A percentile compares a stretch with the other conserved stretches of the same genome.
Evolutionary conservation across 1,140 invertebrate species (phyloP).

Genomic region (Stenopsyche tienmushanensis): DNA sequence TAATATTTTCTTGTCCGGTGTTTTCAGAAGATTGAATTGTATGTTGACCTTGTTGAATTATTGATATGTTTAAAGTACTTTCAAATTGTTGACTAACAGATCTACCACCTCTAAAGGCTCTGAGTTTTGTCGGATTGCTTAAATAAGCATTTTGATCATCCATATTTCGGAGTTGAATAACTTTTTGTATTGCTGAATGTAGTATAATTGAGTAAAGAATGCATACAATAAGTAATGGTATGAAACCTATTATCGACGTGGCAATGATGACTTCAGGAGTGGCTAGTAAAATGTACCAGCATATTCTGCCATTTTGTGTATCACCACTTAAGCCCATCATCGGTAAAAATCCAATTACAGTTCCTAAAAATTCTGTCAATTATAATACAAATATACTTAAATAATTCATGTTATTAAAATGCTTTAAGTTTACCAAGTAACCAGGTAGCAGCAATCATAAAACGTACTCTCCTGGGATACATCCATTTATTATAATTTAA

Average conservation of each 20-base stretch:
- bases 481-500: slow-evolving; percentile 59
- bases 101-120: slow-evolving; percentile 11
- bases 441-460: slow-evolving; percentile 56
- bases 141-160: slow-evolving; percentile 31
- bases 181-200: slow-evolving; percentile 32
- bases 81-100: neutral
- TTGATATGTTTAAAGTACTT: neutral
- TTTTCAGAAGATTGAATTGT: neutral
- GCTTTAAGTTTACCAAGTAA: slow-evolving; percentile 50
- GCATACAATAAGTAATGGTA: slow-evolving; percentile 55
- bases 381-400: neutral
- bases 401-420: slow-evolving; percentile 15
- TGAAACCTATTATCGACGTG: slow-evolving; percentile 54
- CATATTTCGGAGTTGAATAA: slow-evolving; percentile 46
- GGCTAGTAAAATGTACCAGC: slow-evolving; percentile 57
- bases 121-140: slow-evolving; percentile 6
- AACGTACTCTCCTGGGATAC: slow-evolving; percentile 54
- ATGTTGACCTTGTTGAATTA: slow-evolving; percentile 8
- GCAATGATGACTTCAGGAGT: slow-evolving; percentile 54
- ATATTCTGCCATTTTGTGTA: slow-evolving; percentile 49
- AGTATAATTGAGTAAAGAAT: slow-evolving; percentile 56
- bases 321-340: slow-evolving; percentile 56
- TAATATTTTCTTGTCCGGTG: slow-evolving; percentile 20
- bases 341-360: slow-evolving; percentile 58
- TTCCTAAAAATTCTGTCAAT: slow-evolving; percentile 53